Conservation (phyloP, 2,797 vertebrate species). For the Anisognathus igniventris region DNA sequence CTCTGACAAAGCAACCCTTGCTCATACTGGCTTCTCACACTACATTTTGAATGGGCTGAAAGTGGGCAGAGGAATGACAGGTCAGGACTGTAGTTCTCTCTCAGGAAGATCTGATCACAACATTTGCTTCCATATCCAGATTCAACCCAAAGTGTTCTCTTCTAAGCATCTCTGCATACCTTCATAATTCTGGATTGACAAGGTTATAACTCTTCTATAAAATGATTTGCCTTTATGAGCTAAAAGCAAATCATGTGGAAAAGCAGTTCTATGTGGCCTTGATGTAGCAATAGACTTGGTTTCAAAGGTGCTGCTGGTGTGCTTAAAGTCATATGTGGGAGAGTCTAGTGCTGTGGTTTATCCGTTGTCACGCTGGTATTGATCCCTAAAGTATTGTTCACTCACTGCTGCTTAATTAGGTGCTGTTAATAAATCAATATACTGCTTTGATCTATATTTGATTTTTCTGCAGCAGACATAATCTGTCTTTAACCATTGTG, state of each 20-base stretch:
- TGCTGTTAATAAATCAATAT: slow-evolving; percentile 19
- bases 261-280: background rate
- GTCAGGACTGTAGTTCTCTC: background rate
- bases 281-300: background rate
- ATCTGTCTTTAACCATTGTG: background rate
- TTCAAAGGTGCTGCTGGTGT: background rate
- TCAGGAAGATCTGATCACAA: background rate
- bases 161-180: background rate
- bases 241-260: background rate
- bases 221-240: background rate
- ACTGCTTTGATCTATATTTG: background rate
- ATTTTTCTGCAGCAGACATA: background rate
- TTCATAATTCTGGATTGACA: background rate
- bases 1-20: background rate
- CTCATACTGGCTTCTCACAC: background rate
- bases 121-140: background rate
- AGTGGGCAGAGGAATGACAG: background rate
- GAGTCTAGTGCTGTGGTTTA: background rate
- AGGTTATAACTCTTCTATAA: background rate
- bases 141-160: rapidly evolving
- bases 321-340: background rate
- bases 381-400: background rate
- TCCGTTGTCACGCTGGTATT: background rate
- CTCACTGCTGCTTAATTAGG: background rate
- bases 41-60: background rate